Evolutionary conservation across 2,888 invertebrate genomes (phyloP), one percentile per base, ranked within the genome.

Genomic region (Rotaria sp.): DNA sequence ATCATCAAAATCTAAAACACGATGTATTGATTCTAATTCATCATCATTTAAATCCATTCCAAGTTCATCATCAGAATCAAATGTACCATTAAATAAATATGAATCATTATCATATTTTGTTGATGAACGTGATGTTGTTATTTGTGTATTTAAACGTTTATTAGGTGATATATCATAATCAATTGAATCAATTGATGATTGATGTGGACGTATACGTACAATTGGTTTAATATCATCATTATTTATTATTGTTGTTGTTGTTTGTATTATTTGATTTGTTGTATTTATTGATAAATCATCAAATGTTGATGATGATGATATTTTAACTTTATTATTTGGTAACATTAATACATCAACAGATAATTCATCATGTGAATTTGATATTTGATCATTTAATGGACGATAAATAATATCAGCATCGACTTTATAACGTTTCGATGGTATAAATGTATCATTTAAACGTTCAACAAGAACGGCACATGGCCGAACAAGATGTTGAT

Each of bases 41-140:
- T 80, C 80, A n/a, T 80, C 80, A n/a, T 80, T 80, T n/a, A 80
- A 80, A 45, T 80, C 80, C 80, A 80, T 80, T 26, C 80, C 80
- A n/a, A 80, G 67, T 35, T 67, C 67, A 21, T 67, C 67, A 8
- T 67, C 67, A 35, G 67, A 67, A 67, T 67, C 67, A 13, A 67
- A 67, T 67, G 67, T 18, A 21, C 67, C 67, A 35, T 67, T 67
- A 21, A 67, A 67, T 67, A 67, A 35, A 38, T 67, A 67, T 7
- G 67, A 67, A 67, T 67, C 67, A 38, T 18, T 67, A 67, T 67
- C 67, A 35, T 35, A 67, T 35, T 67, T 67, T 38, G 13, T 67
- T 35, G 67, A 67, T 35, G 67, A 67, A 21, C 67, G 67, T 67
- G 67, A 67, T 35, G 67, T 67, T 35, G 67, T 67, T 67, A 18